phyloP scores from a whole-genome alignment of 2,888 invertebrate species.

The Margaritifera margaritifera region DNA sequence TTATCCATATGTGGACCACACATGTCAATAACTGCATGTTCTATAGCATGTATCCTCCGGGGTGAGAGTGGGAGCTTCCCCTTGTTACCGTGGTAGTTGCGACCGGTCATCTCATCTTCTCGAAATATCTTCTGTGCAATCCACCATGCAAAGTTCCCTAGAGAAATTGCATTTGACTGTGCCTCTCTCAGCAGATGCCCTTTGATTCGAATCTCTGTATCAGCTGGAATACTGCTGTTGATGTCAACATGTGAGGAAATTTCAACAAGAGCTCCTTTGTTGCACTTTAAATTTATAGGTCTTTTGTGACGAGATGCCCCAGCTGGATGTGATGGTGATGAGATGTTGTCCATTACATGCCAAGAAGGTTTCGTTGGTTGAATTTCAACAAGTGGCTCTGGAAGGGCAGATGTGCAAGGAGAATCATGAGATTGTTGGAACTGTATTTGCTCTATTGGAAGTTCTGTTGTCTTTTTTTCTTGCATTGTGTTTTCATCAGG shows the following conservation, averaged over 20 bases:
- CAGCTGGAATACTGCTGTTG: not conserved
- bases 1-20: constrained; percentile 3
- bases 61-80: constrained; percentile 7
- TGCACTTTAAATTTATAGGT: not conserved
- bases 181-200: not conserved
- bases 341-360: no score
- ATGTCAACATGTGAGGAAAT: constrained; percentile 1
- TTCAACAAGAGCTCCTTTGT: constrained; percentile 3
- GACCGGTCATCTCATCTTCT: constrained; percentile 1
- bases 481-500: no score
- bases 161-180: not conserved
- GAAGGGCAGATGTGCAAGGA: no score
- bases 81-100: constrained; percentile 4
- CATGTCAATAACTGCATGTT: constrained; percentile 5
- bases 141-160: constrained; percentile 4
- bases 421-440: no score
- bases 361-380: no score
- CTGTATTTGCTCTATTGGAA: no score
- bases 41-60: constrained; percentile 5
- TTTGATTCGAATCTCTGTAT: constrained; percentile 5
- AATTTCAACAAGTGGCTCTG: no score
- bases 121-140: constrained; percentile 1
- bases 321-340: no score
- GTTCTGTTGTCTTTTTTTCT: no score
- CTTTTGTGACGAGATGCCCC: not conserved